Percentiles rank a stretch among this genome's conserved stretches.
phyloP scores from a whole-genome alignment of 2,888 invertebrate species.

The Tetranychus truncatus region DNA sequence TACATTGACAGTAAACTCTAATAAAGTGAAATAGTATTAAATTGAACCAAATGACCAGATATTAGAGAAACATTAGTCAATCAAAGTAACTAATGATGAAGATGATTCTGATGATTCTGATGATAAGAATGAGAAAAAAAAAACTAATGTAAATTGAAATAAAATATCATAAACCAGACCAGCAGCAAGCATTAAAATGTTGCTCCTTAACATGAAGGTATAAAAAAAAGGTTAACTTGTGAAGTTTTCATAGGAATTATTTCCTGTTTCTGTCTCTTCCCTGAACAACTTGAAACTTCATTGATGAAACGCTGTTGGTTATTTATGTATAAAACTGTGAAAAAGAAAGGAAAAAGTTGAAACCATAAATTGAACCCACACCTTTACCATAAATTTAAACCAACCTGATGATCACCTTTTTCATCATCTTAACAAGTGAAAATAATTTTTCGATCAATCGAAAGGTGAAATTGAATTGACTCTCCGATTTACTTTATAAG shows the following conservation, averaged over 20 bases:
- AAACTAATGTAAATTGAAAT: slow-evolving; percentile 9
- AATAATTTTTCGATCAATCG: neutral
- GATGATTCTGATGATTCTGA: neutral
- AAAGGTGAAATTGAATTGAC: neutral
- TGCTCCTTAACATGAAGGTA: neutral
- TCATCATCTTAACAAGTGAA: too few relatives aligned
- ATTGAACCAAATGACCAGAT: slow-evolving; percentile 12
- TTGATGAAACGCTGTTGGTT: neutral
- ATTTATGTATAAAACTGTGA: neutral
- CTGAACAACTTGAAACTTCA: neutral
- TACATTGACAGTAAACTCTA: neutral
- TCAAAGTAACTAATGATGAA: neutral
- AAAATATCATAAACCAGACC: neutral
- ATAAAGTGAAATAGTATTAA: neutral
- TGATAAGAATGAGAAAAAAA: neutral
- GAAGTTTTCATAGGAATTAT: neutral
- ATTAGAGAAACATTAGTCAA: slow-evolving; percentile 12
- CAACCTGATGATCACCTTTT: neutral
- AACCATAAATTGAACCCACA: neutral
- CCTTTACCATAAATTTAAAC: neutral
- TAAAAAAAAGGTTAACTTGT: neutral
- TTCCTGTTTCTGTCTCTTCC: slow-evolving; percentile 1
- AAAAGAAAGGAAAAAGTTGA: neutral
- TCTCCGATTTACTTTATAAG: too few relatives aligned
- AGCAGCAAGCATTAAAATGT: neutral